Evolutionary conservation across 1,140 invertebrate species (phyloP), one percentile per base, ranked within the genome.

Genomic region (Drosophila elegans): DNA sequence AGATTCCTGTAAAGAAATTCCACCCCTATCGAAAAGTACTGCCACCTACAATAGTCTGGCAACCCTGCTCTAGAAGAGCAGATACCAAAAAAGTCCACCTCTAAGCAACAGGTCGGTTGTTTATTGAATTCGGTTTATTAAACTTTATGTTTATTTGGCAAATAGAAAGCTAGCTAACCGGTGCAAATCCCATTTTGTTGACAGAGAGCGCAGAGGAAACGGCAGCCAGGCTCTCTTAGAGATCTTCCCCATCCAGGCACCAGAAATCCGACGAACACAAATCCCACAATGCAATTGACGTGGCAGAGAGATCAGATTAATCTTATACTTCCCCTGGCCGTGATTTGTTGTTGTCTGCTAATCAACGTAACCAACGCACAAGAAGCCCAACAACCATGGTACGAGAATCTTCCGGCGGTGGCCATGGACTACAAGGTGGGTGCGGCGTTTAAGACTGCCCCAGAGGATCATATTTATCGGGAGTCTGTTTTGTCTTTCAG

Each of bases 391-490:
- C 76, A 81, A 48, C 91, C 90, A 74, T 97, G 96, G 96, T 96
- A 96, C 91, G 96, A 97, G 93, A 95, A 95, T 66, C 89, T 97
- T 52, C 97, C 97, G 4, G 97, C 97, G 12, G 96, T 98, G 21
- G 97, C 97, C 0, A 98, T 98, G 97, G 97, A 98, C 78, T 98
- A 98, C 91, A 98, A 98, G 94, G 78, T 90, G 63, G 52, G 41
- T 29, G 11, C 16, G 6, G 12, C 2, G 13, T 11, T 13, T 2
- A 3, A 2, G 5, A 16, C 21, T 2, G 6, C 7, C 11, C 3
- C n/a, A 7, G 9, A 10, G 11, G 7, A 27, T 52, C 32, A 3
- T 10, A 45, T 39, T 51, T 16, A 46, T 3, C 2, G 6, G 1
- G 12, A 46, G 9, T 9, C 3, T 53, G 21, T 60, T 11, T 44